A percentile compares a stretch with the other conserved stretches of the same genome.
Conservation (phyloP, 2,888 invertebrate species). For the Branchipolynoe longqiensis region DNA sequence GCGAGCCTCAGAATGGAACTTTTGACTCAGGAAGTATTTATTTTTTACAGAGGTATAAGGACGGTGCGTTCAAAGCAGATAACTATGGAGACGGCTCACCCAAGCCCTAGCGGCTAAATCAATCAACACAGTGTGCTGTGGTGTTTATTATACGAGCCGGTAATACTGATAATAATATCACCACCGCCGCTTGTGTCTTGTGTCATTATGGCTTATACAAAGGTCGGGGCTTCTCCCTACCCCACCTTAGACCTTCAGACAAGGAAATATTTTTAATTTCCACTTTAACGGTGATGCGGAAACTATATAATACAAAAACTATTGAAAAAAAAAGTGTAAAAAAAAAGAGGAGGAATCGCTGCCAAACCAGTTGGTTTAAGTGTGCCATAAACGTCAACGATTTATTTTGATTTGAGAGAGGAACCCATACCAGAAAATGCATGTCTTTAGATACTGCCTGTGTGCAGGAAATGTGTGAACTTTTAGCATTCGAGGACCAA, state of each 20-base stretch:
- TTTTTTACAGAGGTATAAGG: conserved; percentile 22
- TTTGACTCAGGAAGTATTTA: conserved; percentile 47
- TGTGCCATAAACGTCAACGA: conserved; percentile 33
- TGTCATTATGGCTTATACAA: too few relatives aligned
- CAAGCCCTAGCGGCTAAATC: too few relatives aligned
- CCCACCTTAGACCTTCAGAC: neutral
- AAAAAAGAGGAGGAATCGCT: neutral
- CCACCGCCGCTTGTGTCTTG: too few relatives aligned
- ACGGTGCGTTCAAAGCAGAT: conserved; percentile 34
- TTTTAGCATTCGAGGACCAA: conserved; percentile 43
- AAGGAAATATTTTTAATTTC: conserved; percentile 44
- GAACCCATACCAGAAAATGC: neutral
- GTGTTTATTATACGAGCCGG: too few relatives aligned
- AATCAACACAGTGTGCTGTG: too few relatives aligned
- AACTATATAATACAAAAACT: neutral
- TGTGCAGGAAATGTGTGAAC: conserved; percentile 1
- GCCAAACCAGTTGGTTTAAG: conserved; percentile 16
- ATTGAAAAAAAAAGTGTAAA: too few relatives aligned
- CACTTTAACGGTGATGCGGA: neutral
- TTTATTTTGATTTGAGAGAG: neutral
- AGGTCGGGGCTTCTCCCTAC: too few relatives aligned
- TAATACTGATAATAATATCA: too few relatives aligned
- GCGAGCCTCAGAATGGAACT: conserved; percentile 9
- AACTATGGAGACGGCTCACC: too few relatives aligned
- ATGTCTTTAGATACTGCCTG: neutral